Conservation (phyloP, 2,113 vertebrate species). For the Astur gentilis region DNA sequence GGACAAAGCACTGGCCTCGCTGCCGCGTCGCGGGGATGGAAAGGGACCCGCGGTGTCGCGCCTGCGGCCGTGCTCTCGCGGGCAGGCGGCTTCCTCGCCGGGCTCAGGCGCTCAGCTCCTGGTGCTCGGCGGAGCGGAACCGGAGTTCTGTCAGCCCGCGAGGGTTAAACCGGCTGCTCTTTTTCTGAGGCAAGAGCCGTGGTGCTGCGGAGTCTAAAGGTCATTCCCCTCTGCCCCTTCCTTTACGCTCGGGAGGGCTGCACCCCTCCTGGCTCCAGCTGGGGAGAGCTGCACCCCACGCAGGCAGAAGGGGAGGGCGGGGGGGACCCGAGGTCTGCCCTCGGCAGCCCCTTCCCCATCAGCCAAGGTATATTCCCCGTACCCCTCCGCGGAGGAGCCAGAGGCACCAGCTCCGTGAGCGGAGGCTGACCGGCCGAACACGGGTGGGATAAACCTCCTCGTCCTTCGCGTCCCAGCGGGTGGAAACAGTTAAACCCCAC, state of each 20-base stretch:
- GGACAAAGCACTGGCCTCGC: not conserved
- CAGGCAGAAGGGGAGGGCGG: not conserved
- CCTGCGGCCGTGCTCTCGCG: fast-evolving
- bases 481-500: not conserved
- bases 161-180: not conserved
- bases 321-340: not conserved
- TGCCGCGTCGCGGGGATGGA: fast-evolving
- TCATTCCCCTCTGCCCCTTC: not conserved
- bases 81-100: not conserved
- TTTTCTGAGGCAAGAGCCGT: not conserved
- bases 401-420: not conserved
- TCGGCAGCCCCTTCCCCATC: not conserved
- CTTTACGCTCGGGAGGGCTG: not conserved
- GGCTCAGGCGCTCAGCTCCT: not conserved
- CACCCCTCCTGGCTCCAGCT: not conserved
- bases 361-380: not conserved
- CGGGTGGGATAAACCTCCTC: fast-evolving
- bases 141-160: not conserved
- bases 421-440: not conserved
- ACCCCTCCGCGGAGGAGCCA: fast-evolving
- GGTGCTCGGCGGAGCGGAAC: not conserved
- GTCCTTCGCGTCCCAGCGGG: fast-evolving
- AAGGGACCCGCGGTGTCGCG: too few relatives aligned
- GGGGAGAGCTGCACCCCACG: not conserved
- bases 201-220: not conserved